phyloP scores from a whole-genome alignment of 2,888 invertebrate genomes.

The Chaetoderma sp. region DNA sequence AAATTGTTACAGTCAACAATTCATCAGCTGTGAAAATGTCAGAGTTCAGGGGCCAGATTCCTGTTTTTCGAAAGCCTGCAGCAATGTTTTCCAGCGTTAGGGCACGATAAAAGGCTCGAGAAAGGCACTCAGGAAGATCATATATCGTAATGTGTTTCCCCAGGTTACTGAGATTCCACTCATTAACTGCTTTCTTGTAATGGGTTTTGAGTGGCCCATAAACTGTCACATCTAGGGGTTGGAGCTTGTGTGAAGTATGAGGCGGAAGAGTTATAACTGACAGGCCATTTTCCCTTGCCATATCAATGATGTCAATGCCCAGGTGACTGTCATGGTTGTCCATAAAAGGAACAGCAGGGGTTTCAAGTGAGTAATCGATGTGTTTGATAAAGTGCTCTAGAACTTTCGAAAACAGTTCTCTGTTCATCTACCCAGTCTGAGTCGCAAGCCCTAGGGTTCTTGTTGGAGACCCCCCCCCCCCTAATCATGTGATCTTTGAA shows the following conservation, averaged over 20 bases:
- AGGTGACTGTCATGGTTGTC: constrained; percentile 20
- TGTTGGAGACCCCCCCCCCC: constrained; percentile 6
- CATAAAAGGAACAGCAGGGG: constrained; percentile 16
- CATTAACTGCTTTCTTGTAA: constrained; percentile 1
- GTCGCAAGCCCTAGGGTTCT: constrained; percentile 12
- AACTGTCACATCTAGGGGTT: not conserved
- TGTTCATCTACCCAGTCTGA: constrained; percentile 16
- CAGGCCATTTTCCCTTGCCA: constrained; percentile 6
- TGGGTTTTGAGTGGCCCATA: constrained; percentile 6
- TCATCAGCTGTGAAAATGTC: too few relatives aligned
- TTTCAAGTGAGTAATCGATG: not conserved
- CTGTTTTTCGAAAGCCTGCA: not conserved
- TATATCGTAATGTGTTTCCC: not conserved
- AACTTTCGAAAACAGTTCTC: not conserved
- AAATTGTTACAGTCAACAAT: too few relatives aligned
- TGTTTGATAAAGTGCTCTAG: constrained; percentile 11
- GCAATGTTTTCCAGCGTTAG: not conserved
- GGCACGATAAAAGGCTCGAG: not conserved
- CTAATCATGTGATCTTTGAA: constrained; percentile 10
- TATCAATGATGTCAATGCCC: not conserved
- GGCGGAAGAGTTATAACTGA: constrained; percentile 11
- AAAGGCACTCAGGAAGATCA: not conserved
- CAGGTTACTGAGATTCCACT: not conserved
- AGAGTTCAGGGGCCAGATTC: not conserved
- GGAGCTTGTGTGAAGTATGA: constrained; percentile 7